A percentile compares a stretch with the other conserved stretches of the same genome.
These are phyloP conservation scores for Halictus rubicundus DNA, from an alignment of 1,140 invertebrate genomes.

Conservation along the genomic window DNA sequence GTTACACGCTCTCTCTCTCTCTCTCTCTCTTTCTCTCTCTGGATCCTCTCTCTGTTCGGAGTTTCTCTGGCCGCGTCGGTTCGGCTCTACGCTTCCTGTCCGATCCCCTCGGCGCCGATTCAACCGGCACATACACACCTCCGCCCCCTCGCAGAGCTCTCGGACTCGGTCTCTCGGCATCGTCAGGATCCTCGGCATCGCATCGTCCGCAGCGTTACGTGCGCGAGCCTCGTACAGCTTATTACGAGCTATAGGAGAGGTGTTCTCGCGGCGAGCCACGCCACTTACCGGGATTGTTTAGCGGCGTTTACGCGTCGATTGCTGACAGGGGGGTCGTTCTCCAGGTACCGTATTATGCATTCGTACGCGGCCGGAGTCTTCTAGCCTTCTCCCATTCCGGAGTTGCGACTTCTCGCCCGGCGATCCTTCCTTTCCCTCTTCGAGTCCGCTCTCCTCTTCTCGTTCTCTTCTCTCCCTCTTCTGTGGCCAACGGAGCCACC, in stretches of 20 bases:
- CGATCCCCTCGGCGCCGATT: conserved; percentile 9
- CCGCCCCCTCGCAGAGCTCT: not conserved
- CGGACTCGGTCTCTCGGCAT: not conserved
- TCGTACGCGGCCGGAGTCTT: conserved; percentile 9
- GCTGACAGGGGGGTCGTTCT: conserved; percentile 54
- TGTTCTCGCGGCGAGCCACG: conserved; percentile 56
- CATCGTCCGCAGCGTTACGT: conserved; percentile 5
- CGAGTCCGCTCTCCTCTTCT: not conserved
- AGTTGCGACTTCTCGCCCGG: too few species aligned
- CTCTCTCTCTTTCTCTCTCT: not conserved
- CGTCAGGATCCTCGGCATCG: not conserved
- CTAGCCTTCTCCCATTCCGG: conserved; percentile 3
- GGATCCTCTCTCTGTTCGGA: too few species aligned
- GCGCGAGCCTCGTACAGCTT: conserved; percentile 37
- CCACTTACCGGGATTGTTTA: conserved; percentile 70
- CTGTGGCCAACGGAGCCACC: not conserved
- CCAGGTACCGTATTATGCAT: conserved; percentile 49
- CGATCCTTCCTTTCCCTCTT: too few species aligned
- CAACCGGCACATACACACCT: not conserved
- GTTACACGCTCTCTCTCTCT: conserved; percentile 15
- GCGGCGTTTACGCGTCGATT: conserved; percentile 68
- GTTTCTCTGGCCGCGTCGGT: not conserved
- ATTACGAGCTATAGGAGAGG: conserved; percentile 61
- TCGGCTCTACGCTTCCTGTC: conserved; percentile 2
- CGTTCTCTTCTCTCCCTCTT: too few species aligned